phyloP scores from a whole-genome alignment of 2,797 vertebrate genomes.

The Poeciliopsis turneri region DNA sequence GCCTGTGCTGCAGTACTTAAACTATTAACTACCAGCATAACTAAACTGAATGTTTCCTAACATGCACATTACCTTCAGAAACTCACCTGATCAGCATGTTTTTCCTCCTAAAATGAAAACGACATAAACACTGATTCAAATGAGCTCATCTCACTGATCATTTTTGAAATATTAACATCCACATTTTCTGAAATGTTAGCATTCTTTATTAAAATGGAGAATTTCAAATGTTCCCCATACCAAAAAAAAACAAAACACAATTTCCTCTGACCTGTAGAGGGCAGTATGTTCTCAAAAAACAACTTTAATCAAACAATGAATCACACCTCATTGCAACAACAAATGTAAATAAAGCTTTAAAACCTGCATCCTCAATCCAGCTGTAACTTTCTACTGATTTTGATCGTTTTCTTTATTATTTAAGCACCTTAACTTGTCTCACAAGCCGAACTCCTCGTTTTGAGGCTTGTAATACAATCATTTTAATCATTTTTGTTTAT shows the following conservation, averaged over 20 bases:
- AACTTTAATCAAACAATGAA: not conserved
- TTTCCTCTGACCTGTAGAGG: constrained; percentile 15
- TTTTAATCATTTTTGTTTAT: not conserved
- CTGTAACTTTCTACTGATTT: constrained; percentile 4
- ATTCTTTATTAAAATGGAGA: not conserved
- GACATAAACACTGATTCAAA: not conserved
- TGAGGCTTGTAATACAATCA: not conserved
- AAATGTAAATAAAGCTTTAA: not conserved
- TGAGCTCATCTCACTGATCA: not conserved
- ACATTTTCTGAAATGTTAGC: not conserved
- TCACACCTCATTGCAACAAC: not conserved
- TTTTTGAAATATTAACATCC: not conserved
- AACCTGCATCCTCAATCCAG: not conserved
- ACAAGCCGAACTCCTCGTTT: constrained; percentile 19
- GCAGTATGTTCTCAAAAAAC: not conserved
- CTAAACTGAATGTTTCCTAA: not conserved
- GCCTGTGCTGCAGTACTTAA: not conserved
- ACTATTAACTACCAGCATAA: not conserved
- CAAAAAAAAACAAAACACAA: too few relatives aligned
- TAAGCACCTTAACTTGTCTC: constrained; percentile 4
- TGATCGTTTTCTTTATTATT: not conserved
- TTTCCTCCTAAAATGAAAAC: not conserved
- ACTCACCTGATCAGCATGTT: not conserved
- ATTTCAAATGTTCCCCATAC: not conserved
- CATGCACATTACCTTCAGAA: not conserved